phyloP scores from a whole-genome alignment of 2,888 invertebrate genomes.

The Keiferia lycopersicella region DNA sequence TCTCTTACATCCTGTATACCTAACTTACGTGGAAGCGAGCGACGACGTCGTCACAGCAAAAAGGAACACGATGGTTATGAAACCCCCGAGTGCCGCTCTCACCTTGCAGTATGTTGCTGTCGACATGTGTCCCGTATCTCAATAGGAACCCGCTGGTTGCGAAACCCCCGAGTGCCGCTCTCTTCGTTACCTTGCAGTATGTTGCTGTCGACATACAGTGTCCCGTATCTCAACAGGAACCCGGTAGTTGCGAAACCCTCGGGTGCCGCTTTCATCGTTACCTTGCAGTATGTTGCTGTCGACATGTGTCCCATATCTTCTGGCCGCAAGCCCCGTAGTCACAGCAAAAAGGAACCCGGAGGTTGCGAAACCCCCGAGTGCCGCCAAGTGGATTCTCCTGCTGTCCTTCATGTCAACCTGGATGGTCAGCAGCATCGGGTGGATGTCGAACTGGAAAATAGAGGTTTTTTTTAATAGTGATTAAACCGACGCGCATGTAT shows the following conservation, averaged over 20 bases:
- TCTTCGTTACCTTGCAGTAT: too few species aligned
- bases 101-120: neutral
- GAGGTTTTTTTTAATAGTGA: too few species aligned
- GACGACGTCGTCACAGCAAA: too few species aligned
- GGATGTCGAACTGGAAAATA: constrained; percentile 86
- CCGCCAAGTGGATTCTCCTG: constrained; percentile 85
- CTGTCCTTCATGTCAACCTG: constrained; percentile 95
- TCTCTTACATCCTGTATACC: too few species aligned
- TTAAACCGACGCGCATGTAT: too few species aligned
- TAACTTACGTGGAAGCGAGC: too few species aligned
- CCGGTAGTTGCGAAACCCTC: too few species aligned
- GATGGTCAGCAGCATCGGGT: constrained; percentile 92
- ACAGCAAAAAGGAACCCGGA: constrained; percentile 84
- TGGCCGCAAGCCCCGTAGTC: constrained; percentile 83
- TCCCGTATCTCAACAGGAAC: neutral
- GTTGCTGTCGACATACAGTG: neutral
- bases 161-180: too few species aligned
- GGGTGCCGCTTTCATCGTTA: constrained; percentile 32
- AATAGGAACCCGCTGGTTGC: neutral
- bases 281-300: constrained; percentile 85
- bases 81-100: too few species aligned
- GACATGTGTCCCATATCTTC: constrained; percentile 83
- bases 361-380: constrained; percentile 85
- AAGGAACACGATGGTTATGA: too few species aligned
- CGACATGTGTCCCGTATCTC: neutral